phyloP scores from a whole-genome alignment of 2,797 vertebrate genomes.

The Alosa sapidissima region DNA sequence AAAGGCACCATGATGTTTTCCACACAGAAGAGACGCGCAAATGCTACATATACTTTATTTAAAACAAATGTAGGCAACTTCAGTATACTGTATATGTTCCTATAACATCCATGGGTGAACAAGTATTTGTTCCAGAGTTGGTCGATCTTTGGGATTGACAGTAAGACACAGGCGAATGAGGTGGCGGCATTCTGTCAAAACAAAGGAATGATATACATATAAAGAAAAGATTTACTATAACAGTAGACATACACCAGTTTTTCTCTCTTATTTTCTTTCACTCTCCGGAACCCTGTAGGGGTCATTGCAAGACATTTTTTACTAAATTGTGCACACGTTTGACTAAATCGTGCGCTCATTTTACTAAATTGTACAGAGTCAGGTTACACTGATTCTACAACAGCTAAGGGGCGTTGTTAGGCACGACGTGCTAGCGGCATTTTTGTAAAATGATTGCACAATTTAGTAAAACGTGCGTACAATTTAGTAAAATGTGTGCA shows the following conservation, averaged over 20 bases:
- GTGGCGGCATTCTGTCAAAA: conserved; percentile 59
- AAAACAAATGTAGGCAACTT: neutral
- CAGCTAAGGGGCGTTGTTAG: too few relatives aligned
- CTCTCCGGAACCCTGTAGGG: too few relatives aligned
- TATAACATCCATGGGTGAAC: conserved; percentile 60
- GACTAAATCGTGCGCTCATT: too few relatives aligned
- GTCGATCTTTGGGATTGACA: conserved; percentile 57
- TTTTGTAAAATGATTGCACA: too few relatives aligned
- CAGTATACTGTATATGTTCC: conserved; percentile 2
- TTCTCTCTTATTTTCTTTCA: too few relatives aligned
- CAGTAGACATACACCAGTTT: neutral
- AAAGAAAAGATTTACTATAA: neutral
- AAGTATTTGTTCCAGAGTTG: conserved; percentile 63
- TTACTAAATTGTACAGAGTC: too few relatives aligned
- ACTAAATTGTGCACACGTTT: too few relatives aligned
- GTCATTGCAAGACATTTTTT: too few relatives aligned
- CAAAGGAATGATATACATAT: neutral
- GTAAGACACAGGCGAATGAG: conserved; percentile 65
- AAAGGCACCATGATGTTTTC: neutral
- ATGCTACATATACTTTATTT: neutral
- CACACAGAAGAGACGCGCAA: neutral
- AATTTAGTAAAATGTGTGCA: too few relatives aligned
- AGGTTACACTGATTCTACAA: too few relatives aligned
- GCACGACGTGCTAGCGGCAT: too few relatives aligned
- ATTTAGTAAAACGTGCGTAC: too few relatives aligned